Conservation (phyloP, 2,888 invertebrate species). For the Rugalucina vietnamica region DNA sequence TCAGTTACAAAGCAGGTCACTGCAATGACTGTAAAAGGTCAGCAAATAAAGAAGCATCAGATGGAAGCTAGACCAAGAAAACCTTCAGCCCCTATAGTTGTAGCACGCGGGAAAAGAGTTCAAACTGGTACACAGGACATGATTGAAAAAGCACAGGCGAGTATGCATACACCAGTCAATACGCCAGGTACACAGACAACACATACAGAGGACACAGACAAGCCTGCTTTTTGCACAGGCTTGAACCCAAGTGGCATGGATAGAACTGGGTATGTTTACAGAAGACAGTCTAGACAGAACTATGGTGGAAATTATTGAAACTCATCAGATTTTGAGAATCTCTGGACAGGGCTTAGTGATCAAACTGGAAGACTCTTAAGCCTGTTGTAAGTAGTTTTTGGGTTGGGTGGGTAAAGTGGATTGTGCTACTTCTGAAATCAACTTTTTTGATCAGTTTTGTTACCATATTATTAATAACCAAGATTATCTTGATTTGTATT, state of each 20-base stretch:
- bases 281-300: no score
- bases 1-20: not conserved
- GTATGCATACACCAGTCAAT: not conserved
- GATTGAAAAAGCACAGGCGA: not conserved
- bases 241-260: not conserved
- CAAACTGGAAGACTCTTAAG: no score
- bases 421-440: no score
- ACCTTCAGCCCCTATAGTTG: not conserved
- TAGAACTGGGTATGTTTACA: not conserved
- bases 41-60: not conserved
- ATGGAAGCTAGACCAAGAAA: no score
- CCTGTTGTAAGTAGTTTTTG: no score
- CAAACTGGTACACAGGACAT: not conserved
- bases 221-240: not conserved
- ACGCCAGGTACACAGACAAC: not conserved
- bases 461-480: no score
- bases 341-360: no score
- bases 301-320: no score
- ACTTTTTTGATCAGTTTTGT: no score
- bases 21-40: not conserved
- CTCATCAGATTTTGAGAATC: no score
- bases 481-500: no score
- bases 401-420: no score
- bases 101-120: not conserved
- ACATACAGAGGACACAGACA: not conserved